Percentiles rank a stretch among this genome's conserved stretches.
Evolutionary conservation across 2,113 vertebrate genomes (phyloP).

Genomic region (Pontoporia blainvillei): DNA sequence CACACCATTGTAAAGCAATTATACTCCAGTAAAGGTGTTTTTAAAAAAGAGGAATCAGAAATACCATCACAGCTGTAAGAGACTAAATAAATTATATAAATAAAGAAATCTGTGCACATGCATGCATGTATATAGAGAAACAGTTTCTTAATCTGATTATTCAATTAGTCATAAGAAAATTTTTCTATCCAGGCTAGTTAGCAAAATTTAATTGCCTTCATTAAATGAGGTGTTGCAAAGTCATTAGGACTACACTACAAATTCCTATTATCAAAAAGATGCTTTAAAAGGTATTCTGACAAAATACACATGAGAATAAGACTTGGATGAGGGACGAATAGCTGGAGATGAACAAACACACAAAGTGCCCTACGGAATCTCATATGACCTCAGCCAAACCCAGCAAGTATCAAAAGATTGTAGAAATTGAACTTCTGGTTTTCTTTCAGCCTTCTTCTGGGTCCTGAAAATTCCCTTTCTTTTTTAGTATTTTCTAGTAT

Average conservation of each 20-base stretch:
- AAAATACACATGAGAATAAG: neutral
- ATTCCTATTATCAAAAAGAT: neutral
- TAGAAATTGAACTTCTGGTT: neutral
- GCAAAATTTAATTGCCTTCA: slow-evolving; percentile 5
- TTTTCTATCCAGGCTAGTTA: neutral
- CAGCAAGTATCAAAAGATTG: neutral
- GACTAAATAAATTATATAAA: neutral
- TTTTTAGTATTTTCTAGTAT: neutral
- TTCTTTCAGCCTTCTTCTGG: slow-evolving; percentile 15
- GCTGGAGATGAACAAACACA: neutral
- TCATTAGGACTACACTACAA: neutral
- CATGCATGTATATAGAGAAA: neutral
- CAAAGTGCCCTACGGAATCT: neutral
- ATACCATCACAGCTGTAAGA: neutral
- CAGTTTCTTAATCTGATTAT: neutral
- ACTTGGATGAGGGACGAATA: neutral
- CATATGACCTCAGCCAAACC: neutral
- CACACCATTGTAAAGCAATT: no score
- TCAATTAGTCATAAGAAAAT: neutral
- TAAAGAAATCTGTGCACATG: neutral
- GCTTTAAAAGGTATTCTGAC: neutral
- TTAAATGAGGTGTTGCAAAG: slow-evolving; percentile 4
- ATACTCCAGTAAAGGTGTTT: no score
- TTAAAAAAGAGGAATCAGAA: neutral
- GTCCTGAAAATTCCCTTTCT: neutral